Evolutionary conservation across 2,888 invertebrate genomes (phyloP).

Genomic region (Folsomia manolachei): DNA sequence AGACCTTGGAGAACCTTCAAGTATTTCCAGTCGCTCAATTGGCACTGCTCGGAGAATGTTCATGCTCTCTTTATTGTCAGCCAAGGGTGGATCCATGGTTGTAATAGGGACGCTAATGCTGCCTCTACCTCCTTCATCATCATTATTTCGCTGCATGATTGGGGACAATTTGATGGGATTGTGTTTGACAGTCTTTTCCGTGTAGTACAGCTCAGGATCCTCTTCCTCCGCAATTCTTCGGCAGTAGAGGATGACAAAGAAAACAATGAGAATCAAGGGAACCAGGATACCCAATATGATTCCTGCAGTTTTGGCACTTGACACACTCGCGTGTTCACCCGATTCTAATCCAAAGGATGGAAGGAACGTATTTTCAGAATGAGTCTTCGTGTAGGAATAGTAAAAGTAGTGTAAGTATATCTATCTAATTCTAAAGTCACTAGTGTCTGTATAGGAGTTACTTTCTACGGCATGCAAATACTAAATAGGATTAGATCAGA

Average conservation of each 20-base stretch:
- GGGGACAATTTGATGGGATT: slow-evolving; percentile 3
- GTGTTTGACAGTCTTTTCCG: slow-evolving; percentile 28
- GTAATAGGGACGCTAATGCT: neutral
- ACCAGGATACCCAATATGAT: slow-evolving; percentile 73
- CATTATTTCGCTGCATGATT: slow-evolving; percentile 5
- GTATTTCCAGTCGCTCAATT: slow-evolving; percentile 25
- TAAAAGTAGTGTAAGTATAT: neutral
- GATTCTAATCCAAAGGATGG: slow-evolving; percentile 37
- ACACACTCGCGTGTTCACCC: slow-evolving; percentile 47
- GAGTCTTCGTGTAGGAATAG: too few relatives aligned
- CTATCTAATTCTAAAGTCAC: neutral
- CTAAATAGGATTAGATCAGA: too few relatives aligned
- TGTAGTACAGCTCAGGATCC: slow-evolving; percentile 41
- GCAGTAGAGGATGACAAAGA: slow-evolving; percentile 34
- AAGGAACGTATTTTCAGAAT: neutral
- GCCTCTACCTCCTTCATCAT: neutral
- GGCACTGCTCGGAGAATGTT: slow-evolving; percentile 22
- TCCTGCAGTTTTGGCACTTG: slow-evolving; percentile 62
- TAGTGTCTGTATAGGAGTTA: neutral
- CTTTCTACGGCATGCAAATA: too few relatives aligned
- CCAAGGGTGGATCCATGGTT: neutral
- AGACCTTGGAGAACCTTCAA: slow-evolving; percentile 37
- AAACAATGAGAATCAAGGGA: slow-evolving; percentile 64
- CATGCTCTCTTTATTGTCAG: slow-evolving; percentile 5
- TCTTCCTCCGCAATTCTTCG: slow-evolving; percentile 31